Conservation (phyloP, 2,888 invertebrate genomes). For the Calliopum simillimum region DNA sequence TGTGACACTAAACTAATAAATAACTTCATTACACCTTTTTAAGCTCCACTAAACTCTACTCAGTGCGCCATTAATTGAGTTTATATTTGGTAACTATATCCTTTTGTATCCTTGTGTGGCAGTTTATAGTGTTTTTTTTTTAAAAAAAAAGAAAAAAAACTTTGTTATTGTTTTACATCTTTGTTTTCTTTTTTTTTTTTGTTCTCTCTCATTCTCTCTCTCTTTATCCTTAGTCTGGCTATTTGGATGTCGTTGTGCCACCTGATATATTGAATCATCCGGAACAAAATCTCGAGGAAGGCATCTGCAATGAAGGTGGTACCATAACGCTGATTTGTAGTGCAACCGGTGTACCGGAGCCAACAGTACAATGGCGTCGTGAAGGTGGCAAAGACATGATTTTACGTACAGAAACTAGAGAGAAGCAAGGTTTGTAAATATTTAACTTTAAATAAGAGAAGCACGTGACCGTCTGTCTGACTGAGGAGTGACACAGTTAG, state of each 20-base stretch:
- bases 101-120: slow-evolving; percentile 17
- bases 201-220: slow-evolving; percentile 21
- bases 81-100: slow-evolving; percentile 23
- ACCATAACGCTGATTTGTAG: slow-evolving; percentile 80
- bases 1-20: slow-evolving; percentile 35
- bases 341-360: slow-evolving; percentile 85
- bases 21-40: slow-evolving; percentile 32
- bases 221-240: slow-evolving; percentile 77
- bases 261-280: slow-evolving; percentile 82
- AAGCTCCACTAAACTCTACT: slow-evolving; percentile 24
- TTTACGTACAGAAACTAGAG: slow-evolving; percentile 79
- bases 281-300: slow-evolving; percentile 71
- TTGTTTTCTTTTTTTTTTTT: slow-evolving; percentile 12
- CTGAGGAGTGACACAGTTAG: too few species aligned
- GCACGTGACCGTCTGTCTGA: too few species aligned
- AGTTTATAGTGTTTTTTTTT: neutral
- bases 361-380: slow-evolving; percentile 80
- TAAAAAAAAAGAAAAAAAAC: too few species aligned
- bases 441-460: too few species aligned
- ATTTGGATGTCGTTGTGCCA: slow-evolving; percentile 87
- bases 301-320: slow-evolving; percentile 84
- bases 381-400: slow-evolving; percentile 83
- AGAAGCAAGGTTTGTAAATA: slow-evolving; percentile 75
- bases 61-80: slow-evolving; percentile 34
- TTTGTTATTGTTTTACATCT: slow-evolving; percentile 1